Evolutionary conservation across 2,888 invertebrate species (phyloP), one percentile per base, ranked within the genome.

Genomic region (Ecliptopera silaceata): DNA sequence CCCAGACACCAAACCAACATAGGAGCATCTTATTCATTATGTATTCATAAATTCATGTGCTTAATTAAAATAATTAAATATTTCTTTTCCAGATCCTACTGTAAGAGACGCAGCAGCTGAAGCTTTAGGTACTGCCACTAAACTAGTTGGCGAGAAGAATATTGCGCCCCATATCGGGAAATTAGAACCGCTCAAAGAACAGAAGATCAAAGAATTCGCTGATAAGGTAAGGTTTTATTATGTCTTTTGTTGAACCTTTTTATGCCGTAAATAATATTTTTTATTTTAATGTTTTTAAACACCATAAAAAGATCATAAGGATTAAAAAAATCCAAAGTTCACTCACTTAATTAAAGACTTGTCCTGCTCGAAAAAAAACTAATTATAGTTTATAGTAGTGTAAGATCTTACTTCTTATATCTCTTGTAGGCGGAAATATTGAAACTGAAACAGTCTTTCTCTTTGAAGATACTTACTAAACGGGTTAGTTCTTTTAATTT

Each of bases 31-130:
- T n/a, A n/a, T n/a, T n/a, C n/a, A n/a, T n/a, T n/a, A n/a, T n/a
- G n/a, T n/a, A n/a, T n/a, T n/a, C n/a, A n/a, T n/a, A n/a, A n/a
- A n/a, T n/a, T n/a, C n/a, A n/a, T n/a, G n/a, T n/a, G n/a, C n/a
- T n/a, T n/a, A n/a, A n/a, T n/a, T n/a, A n/a, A n/a, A n/a, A n/a
- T n/a, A n/a, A n/a, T n/a, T n/a, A n/a, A 5, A n/a, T 17, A 12
- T 15, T 3, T 11, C 31, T 13, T 22, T 5, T 20, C 47, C 13
- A 90, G 98, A 99, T 90, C 97, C 97, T 0, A 93, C 93, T 1
- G 99, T 99, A 0, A 93, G 99, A 71, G 99, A 99, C 77, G 95
- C 96, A 55, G 95, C 98, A 0, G 97, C 97, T 0, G 97, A 97
- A 78, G 98, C 99, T 0, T 84, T 99, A 12, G 99, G 99, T 8